Conservation (phyloP, 2,797 vertebrate species). For the Pitangus sulphuratus region DNA sequence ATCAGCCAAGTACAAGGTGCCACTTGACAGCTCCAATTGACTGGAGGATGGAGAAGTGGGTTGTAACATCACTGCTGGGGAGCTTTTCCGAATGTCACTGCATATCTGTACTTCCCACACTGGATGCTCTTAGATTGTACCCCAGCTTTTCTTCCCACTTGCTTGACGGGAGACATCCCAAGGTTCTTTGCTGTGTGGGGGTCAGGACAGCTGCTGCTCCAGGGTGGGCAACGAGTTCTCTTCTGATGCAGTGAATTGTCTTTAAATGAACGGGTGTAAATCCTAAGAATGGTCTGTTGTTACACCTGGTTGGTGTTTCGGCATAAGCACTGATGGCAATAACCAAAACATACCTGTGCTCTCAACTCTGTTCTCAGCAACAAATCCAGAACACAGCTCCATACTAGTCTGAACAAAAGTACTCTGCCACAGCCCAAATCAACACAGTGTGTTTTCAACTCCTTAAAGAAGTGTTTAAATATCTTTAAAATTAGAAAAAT, state of each 20-base stretch:
- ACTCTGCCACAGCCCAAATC: not conserved
- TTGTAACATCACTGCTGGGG: not conserved
- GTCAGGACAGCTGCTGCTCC: not conserved
- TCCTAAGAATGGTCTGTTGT: not conserved
- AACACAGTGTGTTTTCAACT: not conserved
- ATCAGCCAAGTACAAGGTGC: slow-evolving; percentile 33
- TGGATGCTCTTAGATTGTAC: not conserved
- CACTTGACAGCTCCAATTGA: slow-evolving; percentile 55
- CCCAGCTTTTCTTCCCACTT: not conserved
- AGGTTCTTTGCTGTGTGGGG: not conserved
- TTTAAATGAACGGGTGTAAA: not conserved
- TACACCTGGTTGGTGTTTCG: not conserved
- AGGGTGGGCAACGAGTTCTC: not conserved
- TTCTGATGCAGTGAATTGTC: not conserved
- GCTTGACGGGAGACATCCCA: not conserved
- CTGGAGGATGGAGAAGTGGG: slow-evolving; percentile 30
- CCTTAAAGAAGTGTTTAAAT: not conserved
- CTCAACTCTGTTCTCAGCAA: not conserved
- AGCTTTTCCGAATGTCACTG: slow-evolving; percentile 10
- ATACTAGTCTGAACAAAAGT: not conserved
- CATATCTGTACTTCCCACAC: not conserved
- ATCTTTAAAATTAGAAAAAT: not conserved
- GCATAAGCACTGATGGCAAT: not conserved
- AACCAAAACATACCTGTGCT: not conserved
- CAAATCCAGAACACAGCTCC: not conserved